Evolutionary conservation across 1,140 invertebrate genomes (phyloP).

Genomic region (Schmidtea mediterranea): DNA sequence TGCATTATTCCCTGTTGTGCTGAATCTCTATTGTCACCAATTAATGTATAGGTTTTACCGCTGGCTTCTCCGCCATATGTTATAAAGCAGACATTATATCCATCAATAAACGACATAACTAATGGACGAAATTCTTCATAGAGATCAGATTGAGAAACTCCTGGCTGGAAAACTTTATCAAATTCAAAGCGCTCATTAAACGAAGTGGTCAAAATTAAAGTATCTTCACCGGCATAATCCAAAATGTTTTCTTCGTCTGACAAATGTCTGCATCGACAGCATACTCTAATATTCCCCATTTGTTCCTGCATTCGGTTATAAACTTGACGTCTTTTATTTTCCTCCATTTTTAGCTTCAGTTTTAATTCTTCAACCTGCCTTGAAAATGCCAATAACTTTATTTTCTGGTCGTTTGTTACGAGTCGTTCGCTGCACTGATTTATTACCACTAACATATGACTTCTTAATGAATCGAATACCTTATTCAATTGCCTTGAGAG

Average conservation of each 20-base stretch:
- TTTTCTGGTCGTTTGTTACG: no score
- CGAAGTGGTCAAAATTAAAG: no score
- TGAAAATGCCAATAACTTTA: no score
- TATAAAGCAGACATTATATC: slow-evolving; percentile 1
- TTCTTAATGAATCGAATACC: no score
- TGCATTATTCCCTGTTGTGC: no score
- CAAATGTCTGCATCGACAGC: neutral
- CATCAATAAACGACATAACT: neutral
- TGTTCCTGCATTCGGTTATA: neutral
- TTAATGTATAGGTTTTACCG: neutral
- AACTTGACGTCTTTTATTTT: neutral
- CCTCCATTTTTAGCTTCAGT: neutral
- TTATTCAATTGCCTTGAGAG: no score
- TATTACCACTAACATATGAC: no score
- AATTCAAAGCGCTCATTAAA: neutral
- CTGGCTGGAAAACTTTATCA: neutral
- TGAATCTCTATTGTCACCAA: neutral
- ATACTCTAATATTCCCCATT: neutral
- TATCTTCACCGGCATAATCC: no score
- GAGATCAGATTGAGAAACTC: neutral
- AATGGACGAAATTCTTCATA: neutral
- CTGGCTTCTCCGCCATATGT: slow-evolving; percentile 1
- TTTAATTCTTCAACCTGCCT: neutral
- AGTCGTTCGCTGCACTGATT: no score
- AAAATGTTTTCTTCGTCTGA: neutral